Conservation (phyloP, 2,113 vertebrate genomes). For the Petromus typicus region DNA sequence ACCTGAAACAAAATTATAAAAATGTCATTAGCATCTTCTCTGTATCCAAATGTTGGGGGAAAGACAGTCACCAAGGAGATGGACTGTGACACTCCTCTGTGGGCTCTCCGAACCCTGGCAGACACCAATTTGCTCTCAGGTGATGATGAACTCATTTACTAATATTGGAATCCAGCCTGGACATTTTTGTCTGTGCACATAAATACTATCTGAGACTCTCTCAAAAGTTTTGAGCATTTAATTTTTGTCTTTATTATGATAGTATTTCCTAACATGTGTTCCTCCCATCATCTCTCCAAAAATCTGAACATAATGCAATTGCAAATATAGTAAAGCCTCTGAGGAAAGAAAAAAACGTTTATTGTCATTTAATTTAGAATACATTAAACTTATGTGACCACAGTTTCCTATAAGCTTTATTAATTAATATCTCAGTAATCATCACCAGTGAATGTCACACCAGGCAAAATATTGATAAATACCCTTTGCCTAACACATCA, state of each 20-base stretch:
- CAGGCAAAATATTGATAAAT: background rate
- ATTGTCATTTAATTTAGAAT: background rate
- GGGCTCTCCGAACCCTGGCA: background rate
- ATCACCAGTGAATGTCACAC: background rate
- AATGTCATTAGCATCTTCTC: background rate
- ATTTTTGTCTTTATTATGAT: background rate
- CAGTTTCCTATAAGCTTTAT: background rate
- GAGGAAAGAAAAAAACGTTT: background rate
- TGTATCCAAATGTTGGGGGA: background rate
- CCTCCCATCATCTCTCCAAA: background rate
- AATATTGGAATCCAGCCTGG: background rate
- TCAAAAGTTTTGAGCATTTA: background rate
- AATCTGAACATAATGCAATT: background rate
- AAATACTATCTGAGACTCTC: background rate
- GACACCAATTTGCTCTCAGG: background rate
- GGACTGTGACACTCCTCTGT: background rate
- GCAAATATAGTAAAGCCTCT: background rate
- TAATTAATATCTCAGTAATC: no score
- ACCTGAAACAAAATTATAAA: conserved; percentile 4
- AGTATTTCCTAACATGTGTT: background rate
- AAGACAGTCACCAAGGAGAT: background rate
- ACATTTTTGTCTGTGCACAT: background rate
- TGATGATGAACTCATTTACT: background rate
- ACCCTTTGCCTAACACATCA: background rate
- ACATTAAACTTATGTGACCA: background rate